Evolutionary conservation across 2,113 vertebrate genomes (phyloP).

Genomic region (Callithrix jacchus): DNA sequence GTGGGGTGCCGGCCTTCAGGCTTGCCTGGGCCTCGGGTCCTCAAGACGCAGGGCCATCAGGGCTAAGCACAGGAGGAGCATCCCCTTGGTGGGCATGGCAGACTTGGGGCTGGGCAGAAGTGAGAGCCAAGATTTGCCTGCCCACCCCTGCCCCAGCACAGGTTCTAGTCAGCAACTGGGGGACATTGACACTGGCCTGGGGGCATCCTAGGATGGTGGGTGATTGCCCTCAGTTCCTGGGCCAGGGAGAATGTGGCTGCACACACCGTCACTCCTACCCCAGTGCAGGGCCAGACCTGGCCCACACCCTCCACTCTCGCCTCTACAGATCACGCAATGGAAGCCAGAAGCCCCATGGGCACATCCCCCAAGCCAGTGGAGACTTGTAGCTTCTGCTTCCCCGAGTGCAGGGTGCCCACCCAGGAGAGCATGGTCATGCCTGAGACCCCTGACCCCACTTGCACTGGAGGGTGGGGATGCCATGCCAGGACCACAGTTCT

Average conservation of each 20-base stretch:
- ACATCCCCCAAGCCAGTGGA: constrained; percentile 85
- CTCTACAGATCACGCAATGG: constrained; percentile 80
- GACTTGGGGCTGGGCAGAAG: background rate
- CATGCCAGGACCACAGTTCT: fast-evolving
- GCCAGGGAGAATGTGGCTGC: background rate
- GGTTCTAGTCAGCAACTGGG: background rate
- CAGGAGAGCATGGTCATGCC: constrained; percentile 58
- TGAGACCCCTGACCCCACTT: fast-evolving
- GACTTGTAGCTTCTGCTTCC: constrained; percentile 92
- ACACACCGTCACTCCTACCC: too few relatives aligned
- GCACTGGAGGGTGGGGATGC: background rate
- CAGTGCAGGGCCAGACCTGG: background rate
- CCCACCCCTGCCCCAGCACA: background rate
- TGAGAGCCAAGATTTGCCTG: background rate
- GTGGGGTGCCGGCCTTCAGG: background rate
- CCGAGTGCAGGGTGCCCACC: constrained; percentile 78
- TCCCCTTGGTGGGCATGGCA: fast-evolving
- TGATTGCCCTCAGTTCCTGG: background rate
- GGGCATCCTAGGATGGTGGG: background rate
- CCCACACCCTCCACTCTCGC: background rate
- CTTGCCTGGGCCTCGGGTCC: too few relatives aligned
- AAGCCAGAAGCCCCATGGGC: constrained; percentile 30
- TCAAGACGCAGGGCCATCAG: background rate
- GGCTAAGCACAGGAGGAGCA: fast-evolving
- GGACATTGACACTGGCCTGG: background rate